Percentiles rank a stretch among this genome's conserved stretches.
phyloP scores from a whole-genome alignment of 2,888 invertebrate species.

The Ormyrus thymus region DNA sequence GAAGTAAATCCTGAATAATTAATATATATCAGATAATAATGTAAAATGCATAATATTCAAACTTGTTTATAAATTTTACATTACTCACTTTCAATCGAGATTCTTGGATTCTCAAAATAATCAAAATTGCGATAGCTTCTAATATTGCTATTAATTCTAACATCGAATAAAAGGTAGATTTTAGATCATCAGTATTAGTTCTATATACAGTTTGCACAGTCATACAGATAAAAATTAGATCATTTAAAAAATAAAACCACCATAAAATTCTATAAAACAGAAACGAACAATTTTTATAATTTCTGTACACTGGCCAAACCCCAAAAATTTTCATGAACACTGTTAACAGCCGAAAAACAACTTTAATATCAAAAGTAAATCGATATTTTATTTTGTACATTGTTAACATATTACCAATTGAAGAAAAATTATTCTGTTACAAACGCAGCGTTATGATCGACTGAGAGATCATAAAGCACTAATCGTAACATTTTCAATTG shows the following conservation, averaged over 20 bases:
- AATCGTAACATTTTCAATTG: no score
- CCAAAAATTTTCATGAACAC: slow-evolving; percentile 29
- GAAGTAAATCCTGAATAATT: slow-evolving; percentile 6
- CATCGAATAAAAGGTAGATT: slow-evolving; percentile 7
- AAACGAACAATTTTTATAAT: neutral
- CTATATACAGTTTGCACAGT: slow-evolving; percentile 16
- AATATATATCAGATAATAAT: neutral
- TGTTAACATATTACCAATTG: no score
- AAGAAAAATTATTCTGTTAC: no score
- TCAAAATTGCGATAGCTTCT: slow-evolving; percentile 19
- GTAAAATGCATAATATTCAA: neutral
- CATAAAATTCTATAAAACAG: slow-evolving; percentile 8
- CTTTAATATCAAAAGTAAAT: neutral
- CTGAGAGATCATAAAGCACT: no score
- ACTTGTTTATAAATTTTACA: neutral
- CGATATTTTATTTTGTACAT: no score
- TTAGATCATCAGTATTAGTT: neutral
- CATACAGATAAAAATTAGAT: slow-evolving; percentile 18
- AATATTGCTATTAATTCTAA: slow-evolving; percentile 28
- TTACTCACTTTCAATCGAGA: slow-evolving; percentile 27
- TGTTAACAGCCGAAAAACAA: neutral
- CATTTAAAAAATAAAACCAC: slow-evolving; percentile 41
- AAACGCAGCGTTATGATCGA: no score
- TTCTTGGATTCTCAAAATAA: slow-evolving; percentile 30
- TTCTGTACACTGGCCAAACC: neutral